Evolutionary conservation across 2,888 invertebrate species (phyloP), one percentile per base, ranked within the genome.

Genomic region (Harpalus rufipes): DNA sequence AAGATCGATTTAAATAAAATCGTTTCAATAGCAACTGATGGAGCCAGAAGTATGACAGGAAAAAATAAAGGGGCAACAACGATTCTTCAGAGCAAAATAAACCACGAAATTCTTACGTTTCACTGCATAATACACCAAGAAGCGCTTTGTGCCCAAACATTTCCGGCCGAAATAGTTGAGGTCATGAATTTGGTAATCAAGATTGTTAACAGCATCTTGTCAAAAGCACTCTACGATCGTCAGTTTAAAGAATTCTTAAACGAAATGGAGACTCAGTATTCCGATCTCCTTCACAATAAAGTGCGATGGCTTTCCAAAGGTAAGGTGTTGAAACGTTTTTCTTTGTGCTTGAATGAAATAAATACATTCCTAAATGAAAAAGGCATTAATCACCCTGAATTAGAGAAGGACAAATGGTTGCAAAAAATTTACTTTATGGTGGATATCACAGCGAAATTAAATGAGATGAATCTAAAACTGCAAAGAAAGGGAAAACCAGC

Each of bases 341-440:
- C 76, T 88, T 87, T n/a, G n/a, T n/a, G n/a, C n/a, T n/a, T n/a
- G n/a, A n/a, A n/a, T n/a, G n/a, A n/a, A n/a, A n/a, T n/a, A n/a
- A n/a, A n/a, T n/a, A n/a, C n/a, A n/a, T n/a, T n/a, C n/a, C 86
- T 89, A 86, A 85, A 86, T 87, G 88, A 89, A 84, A 88, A 87
- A 85, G 87, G 87, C 76, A 86, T 88, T 89, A 85, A 87, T 86
- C 87, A 88, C 87, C 87, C 87, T 85, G 87, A 88, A 88, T 82
- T 89, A 87, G 87, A 86, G 81, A 86, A 88, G 86, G 86, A 87
- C 86, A 86, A 87, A 85, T 88, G 87, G 87, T 86, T 87, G 84
- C 87, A 88, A 88, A 89, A 88, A 59, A 87, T 87, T 86, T 87
- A 89, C 87, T 88, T 89, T 87, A 88, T 88, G 87, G 88, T 88